Evolutionary conservation across 2,797 vertebrate genomes (phyloP), one percentile per base, ranked within the genome.

Genomic region (Dendrocincla fuliginosa): DNA sequence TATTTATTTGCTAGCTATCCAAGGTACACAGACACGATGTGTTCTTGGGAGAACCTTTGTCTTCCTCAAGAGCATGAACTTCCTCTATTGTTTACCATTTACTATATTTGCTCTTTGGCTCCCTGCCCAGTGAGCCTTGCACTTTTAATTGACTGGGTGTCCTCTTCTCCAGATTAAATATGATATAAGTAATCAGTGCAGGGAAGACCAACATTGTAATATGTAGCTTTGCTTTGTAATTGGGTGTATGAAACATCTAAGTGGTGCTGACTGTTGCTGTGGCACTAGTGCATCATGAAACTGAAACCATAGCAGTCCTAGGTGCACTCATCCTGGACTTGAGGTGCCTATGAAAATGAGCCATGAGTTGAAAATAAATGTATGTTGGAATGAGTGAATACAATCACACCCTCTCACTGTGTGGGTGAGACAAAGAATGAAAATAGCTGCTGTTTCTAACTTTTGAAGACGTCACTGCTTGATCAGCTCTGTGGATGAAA

Each of bases 301-400:
- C 28, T 10, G 76, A 60, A 85, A 60, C 16, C 32, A 24, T 55
- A 46, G 35, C 2, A 2, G 32, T 57, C 16, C 17, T 16, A 27
- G n/a, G 15, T 61, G 42, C 4, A 5, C 65, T 46, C 56, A 74
- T 25, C 35, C 32, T 0, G 0, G 42, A 27, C 33, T 65, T 60
- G 42, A 65, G 32, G 28, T 46, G 37, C 19, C 30, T 13, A 13
- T 47, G 32, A 53, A 42, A 67, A 53, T 6, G 28, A 57, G 20
- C 33, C 11, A 12, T 1, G 1, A 47, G 18, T 35, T 61, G 56
- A 70, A 88, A 74, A 52, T 13, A 47, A 81, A 37, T 4, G 11
- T 42, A 15, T 16, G 17, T 33, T 70, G 47, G 46, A 88, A 52
- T 16, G 15, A 76, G 32, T 53, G 13, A 73, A 53, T 61, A 33